Evolutionary conservation across 1,140 invertebrate genomes (phyloP), one percentile per base, ranked within the genome.

Genomic region (Meloidogyne floridensis): DNA sequence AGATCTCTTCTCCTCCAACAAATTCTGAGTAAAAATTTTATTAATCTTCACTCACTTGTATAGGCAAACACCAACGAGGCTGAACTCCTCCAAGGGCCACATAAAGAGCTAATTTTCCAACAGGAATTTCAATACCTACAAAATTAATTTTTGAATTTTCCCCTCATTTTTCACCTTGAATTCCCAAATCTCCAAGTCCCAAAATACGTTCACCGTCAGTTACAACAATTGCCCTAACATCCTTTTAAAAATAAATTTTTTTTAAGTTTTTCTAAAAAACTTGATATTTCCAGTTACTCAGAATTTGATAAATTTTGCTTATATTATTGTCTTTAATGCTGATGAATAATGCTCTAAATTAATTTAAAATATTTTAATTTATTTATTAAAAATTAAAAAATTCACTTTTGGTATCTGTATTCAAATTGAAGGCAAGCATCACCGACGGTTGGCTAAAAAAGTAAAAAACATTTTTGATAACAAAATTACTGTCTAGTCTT

Each of bases 291-390:
- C 95, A 96, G 90, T 92, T 92, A 83, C 91, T 90, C 13, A 93
- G 87, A 77, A 93, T 91, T 72, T 92, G 91, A 79, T 89, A 89
- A 80, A 89, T 89, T 71, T 87, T 85, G 53, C 83, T 83, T 89
- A 98, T 95, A 53, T 95, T 95, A 87, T 94, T 94, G 90, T 98
- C 96, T 87, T 98, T 94, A 86, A 97, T 96, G 0, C 96, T 96
- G 75, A 98, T 94, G 88, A 96, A 99, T 2, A 99, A 92, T 79
- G 97, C 97, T 69, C 77, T 79, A 20, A 72, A 77, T 18, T n/a
- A 15, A 54, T 54, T 9, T 20, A 77, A 18, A 32, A 32, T 32
- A 32, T 20, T 20, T 65, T 18, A 18, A 13, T 65, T 53, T n/a
- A 56, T 51, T 77, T n/a, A 70, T 47, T 43, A 15, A 70, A 47